Conservation (phyloP, 2,113 vertebrate genomes). For the Spilogale gracilis region DNA sequence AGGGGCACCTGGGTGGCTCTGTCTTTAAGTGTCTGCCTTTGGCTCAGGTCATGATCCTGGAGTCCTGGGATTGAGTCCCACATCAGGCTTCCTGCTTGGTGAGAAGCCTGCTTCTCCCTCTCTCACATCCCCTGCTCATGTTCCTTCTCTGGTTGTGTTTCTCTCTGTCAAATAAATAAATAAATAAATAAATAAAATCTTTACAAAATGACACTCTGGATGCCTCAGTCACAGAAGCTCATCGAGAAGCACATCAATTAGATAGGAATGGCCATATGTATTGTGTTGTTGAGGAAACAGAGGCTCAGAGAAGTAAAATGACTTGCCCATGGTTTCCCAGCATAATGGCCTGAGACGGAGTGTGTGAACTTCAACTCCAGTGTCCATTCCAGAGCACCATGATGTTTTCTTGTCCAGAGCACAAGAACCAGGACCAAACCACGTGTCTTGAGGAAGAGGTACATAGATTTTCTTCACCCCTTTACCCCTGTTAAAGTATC, state of each 20-base stretch:
- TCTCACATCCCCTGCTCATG: too few relatives aligned
- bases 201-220: fast-evolving
- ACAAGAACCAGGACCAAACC: neutral
- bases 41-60: too few relatives aligned
- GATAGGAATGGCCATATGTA: neutral
- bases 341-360: neutral
- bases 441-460: neutral
- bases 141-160: too few relatives aligned
- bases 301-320: neutral
- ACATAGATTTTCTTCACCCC: too few relatives aligned
- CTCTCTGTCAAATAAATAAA: too few relatives aligned
- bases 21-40: too few relatives aligned
- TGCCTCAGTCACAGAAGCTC: neutral
- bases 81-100: too few relatives aligned
- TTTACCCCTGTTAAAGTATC: neutral
- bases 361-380: neutral
- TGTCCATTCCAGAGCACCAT: neutral
- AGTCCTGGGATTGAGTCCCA: too few relatives aligned
- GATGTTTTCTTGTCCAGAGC: neutral
- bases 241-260: neutral
- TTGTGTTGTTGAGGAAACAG: neutral
- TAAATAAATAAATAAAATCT: too few relatives aligned
- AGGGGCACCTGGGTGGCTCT: too few relatives aligned
- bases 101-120: too few relatives aligned
- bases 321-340: neutral